phyloP scores from a whole-genome alignment of 2,113 vertebrate genomes.

The Phalacrocorax pelagicus region DNA sequence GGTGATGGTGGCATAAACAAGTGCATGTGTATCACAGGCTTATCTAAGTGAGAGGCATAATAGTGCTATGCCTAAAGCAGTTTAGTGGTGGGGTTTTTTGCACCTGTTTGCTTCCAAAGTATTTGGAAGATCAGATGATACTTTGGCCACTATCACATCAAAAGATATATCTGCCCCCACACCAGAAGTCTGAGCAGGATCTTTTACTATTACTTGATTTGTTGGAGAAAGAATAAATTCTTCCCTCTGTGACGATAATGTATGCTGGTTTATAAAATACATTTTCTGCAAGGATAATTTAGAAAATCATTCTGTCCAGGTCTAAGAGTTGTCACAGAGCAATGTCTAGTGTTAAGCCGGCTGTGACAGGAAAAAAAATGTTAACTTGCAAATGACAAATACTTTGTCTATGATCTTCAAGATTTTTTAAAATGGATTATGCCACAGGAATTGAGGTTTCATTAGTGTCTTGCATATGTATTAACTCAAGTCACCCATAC shows the following conservation, averaged over 20 bases:
- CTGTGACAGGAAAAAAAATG: background rate
- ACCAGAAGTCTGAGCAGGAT: background rate
- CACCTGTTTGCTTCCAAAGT: background rate
- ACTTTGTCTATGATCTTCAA: too few species aligned
- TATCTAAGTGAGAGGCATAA: background rate
- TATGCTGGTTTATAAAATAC: background rate
- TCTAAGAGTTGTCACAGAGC: background rate
- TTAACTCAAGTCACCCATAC: background rate
- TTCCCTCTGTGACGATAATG: background rate
- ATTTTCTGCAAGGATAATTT: background rate
- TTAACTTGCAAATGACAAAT: background rate
- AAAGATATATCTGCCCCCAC: background rate
- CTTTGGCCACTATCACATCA: rapidly evolving
- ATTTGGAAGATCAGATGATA: background rate
- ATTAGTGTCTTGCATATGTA: background rate
- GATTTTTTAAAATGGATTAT: background rate
- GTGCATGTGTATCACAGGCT: background rate
- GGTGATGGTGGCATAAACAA: background rate
- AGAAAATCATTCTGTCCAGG: background rate
- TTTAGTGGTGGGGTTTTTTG: background rate
- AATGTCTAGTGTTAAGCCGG: background rate
- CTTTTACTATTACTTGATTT: background rate
- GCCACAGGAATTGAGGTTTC: background rate
- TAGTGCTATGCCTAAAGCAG: background rate
- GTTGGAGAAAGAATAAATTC: background rate